Conservation (phyloP, 2,888 invertebrate species). For the Tetragnatha montana region DNA sequence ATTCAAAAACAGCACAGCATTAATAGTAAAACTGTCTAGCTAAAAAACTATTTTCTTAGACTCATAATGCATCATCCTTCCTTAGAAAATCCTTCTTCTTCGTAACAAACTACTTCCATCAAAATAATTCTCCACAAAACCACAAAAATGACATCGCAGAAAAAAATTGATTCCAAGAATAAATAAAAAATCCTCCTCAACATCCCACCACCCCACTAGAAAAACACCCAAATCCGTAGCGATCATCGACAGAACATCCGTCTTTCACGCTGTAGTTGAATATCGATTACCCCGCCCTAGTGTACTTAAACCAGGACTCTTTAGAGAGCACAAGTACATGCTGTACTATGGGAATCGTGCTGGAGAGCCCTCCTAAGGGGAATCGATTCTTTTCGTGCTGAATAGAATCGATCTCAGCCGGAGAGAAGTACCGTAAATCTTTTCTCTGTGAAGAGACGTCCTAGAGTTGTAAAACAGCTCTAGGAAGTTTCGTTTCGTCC, state of each 20-base stretch:
- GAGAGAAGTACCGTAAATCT: neutral
- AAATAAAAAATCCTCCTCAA: neutral
- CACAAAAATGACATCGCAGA: too few species aligned
- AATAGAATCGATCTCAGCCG: neutral
- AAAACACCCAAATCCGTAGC: neutral
- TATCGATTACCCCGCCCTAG: neutral
- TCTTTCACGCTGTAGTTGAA: neutral
- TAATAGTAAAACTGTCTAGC: too few species aligned
- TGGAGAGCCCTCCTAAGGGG: neutral
- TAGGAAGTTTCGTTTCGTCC: neutral
- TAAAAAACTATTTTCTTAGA: too few species aligned
- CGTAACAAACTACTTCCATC: too few species aligned
- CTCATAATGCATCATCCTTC: too few species aligned
- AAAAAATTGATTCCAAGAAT: neutral
- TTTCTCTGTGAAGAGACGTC: neutral
- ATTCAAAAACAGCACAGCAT: too few species aligned
- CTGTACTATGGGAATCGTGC: neutral
- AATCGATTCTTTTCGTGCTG: too few species aligned
- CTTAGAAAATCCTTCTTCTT: too few species aligned
- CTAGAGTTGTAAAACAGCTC: neutral
- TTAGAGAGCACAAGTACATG: neutral
- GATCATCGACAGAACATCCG: neutral
- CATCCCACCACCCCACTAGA: neutral
- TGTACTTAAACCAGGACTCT: neutral
- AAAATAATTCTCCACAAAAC: too few species aligned